phyloP scores from a whole-genome alignment of 2,888 invertebrate species.

The Acrobasis repandana region DNA sequence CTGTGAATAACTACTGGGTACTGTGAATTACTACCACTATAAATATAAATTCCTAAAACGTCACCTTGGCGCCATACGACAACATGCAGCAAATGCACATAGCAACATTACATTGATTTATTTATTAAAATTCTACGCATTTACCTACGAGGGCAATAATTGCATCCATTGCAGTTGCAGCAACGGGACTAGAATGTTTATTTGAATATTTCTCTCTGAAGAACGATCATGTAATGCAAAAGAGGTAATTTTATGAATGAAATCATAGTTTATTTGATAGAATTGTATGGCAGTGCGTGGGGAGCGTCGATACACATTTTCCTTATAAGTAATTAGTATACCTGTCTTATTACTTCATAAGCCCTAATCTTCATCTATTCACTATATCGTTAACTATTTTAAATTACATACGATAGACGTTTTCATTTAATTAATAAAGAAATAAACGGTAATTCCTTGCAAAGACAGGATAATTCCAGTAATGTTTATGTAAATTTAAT shows the following conservation, averaged over 20 bases:
- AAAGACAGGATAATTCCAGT: not conserved
- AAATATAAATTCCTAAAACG: constrained; percentile 5
- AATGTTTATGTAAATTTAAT: constrained; percentile 2
- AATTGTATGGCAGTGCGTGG: not conserved
- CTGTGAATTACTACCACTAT: too few species aligned
- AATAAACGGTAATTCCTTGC: not conserved
- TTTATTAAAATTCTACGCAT: constrained; percentile 61
- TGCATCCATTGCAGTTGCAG: constrained; percentile 43
- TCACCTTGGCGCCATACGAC: constrained; percentile 44
- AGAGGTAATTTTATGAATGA: not conserved
- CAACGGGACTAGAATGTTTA: constrained; percentile 34
- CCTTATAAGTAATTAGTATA: not conserved
- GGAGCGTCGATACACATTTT: not conserved
- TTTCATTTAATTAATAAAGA: not conserved
- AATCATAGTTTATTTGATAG: not conserved
- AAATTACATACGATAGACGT: not conserved
- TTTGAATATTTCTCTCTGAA: constrained; percentile 20
- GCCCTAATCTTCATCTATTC: not conserved
- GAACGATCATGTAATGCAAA: not conserved
- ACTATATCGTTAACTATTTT: not conserved
- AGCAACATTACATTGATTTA: constrained; percentile 53
- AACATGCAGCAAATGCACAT: constrained; percentile 43
- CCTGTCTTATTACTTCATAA: not conserved
- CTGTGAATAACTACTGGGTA: too few species aligned
- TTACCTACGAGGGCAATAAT: constrained; percentile 58